Base-by-base conservation (phyloP, 2,113 vertebrate genomes). In the Eublepharis macularius region DNA sequence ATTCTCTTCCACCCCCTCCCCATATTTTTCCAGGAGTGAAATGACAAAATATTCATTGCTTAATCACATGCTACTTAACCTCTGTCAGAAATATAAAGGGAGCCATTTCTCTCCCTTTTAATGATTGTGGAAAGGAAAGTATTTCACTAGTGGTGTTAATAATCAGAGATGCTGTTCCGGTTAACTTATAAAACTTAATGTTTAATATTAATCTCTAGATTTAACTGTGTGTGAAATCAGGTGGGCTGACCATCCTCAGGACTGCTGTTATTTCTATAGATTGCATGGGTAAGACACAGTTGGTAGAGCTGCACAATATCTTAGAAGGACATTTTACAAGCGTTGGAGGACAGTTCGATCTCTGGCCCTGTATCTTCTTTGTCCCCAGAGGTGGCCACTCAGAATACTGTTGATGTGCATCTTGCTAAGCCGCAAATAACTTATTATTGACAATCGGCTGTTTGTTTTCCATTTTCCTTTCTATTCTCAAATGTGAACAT, bases 11-110 rank as follows among this genome's bases (percentile, higher is more conserved):
- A n/a, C 21, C 14, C 13, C 13, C 7, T 1, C 2, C 51, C 2
- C 19, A 69, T 43, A 51, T 32, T 91, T 90, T 90, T 87, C 41
- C 84, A 85, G 91, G 87, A 87, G 82, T 85, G 36, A 80, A 4
- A 54, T 19, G 76, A 68, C 26, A 75, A 93, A 86, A 89, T 85
- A 66, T 92, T 90, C 80, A 84, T 85, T 89, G 76, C 86, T 69
- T 86, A 79, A 83, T 74, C 54, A 45, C 65, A 47, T 77, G 88
- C 87, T 76, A 81, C 72, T 92, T 93, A 82, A 91, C 89, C 83
- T 92, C 91, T 4, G 87, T 91, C 78, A 91, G 83, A 26, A 72
- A 81, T 80, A 82, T 76, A 21, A 34, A 76, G 63, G 70, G 88
- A 87, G 82, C 29, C 60, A 29, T 11, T 82, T 87, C 68, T 86